Evolutionary conservation across 2,113 vertebrate genomes (phyloP).

Genomic region (Vidua macroura): DNA sequence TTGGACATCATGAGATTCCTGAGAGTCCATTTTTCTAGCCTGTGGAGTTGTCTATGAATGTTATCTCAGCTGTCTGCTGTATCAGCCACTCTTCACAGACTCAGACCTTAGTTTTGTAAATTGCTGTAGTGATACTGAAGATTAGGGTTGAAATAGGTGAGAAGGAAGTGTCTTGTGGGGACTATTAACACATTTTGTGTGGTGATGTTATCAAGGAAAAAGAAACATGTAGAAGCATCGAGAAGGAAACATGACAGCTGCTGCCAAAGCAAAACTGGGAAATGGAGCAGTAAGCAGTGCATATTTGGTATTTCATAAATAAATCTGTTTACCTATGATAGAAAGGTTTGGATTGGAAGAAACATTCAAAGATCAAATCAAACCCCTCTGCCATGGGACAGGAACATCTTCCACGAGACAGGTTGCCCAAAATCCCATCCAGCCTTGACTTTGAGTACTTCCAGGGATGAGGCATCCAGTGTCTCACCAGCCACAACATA

Average conservation of each 20-base stretch:
- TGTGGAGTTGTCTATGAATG: background rate
- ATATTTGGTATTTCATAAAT: background rate
- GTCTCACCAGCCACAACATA: background rate
- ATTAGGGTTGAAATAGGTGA: background rate
- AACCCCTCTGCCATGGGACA: accelerated
- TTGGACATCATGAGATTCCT: background rate
- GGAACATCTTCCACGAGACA: background rate
- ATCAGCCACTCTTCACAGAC: background rate
- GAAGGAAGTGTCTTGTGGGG: background rate
- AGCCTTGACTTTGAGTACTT: background rate
- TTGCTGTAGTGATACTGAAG: background rate
- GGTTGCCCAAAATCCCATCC: background rate
- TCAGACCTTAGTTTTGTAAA: background rate
- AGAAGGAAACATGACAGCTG: background rate
- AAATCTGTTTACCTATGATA: background rate
- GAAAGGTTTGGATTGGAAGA: background rate
- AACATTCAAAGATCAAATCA: background rate
- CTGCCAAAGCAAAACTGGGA: background rate
- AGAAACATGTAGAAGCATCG: background rate
- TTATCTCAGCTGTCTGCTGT: background rate
- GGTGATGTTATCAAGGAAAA: background rate
- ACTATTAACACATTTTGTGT: background rate
- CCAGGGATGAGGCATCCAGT: background rate
- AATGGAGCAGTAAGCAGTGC: background rate
- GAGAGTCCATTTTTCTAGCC: background rate